phyloP scores from a whole-genome alignment of 2,113 vertebrate genomes.

The Nycticebus coucang region DNA sequence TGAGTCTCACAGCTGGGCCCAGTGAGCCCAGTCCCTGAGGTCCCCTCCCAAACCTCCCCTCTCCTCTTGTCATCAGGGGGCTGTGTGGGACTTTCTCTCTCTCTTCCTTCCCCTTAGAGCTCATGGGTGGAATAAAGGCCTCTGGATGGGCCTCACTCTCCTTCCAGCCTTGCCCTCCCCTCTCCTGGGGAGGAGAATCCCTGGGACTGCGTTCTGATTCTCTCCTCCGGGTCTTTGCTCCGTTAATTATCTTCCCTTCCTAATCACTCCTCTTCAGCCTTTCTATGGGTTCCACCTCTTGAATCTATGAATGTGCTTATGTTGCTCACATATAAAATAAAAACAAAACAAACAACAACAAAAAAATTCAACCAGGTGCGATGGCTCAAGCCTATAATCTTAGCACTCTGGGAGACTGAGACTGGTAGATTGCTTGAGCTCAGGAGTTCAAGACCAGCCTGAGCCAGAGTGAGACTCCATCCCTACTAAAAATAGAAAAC shows the following conservation, averaged over 20 bases:
- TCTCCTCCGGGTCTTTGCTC: background rate
- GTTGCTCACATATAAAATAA: background rate
- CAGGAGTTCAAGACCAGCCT: too few relatives aligned
- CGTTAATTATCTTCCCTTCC: background rate
- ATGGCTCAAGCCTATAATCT: too few relatives aligned
- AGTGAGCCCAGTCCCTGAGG: too few relatives aligned
- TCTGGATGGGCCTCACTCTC: too few relatives aligned
- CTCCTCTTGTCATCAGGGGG: background rate
- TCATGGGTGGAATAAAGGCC: background rate
- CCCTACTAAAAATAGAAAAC: too few relatives aligned
- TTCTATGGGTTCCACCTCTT: background rate
- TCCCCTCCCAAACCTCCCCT: background rate
- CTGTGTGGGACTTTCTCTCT: accelerated
- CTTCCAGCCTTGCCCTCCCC: background rate
- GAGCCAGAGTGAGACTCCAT: too few relatives aligned
- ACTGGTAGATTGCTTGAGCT: too few relatives aligned
- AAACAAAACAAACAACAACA: too few relatives aligned
- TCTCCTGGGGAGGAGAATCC: background rate
- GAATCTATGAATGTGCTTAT: background rate
- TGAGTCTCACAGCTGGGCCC: background rate
- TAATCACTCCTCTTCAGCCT: background rate
- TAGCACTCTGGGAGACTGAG: too few relatives aligned
- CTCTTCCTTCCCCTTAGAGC: too few relatives aligned
- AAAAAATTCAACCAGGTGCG: too few relatives aligned
- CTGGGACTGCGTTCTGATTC: background rate